Percentiles rank a stretch among this genome's conserved stretches.
These are phyloP conservation scores for Tetrax tetrax DNA, from an alignment of 2,113 vertebrate genomes.

Conservation along the genomic window DNA sequence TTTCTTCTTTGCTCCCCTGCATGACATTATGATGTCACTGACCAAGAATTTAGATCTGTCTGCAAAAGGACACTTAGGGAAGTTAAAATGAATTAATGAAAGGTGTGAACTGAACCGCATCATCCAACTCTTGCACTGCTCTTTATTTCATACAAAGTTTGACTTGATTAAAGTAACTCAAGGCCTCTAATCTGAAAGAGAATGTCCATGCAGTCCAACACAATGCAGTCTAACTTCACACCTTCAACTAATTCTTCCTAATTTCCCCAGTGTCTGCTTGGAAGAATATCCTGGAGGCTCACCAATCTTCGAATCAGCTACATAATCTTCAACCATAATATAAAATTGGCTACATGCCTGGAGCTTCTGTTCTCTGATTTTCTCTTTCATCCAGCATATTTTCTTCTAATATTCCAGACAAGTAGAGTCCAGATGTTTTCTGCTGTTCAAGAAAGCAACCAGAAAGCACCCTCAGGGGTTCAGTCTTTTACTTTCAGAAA, in stretches of 20 bases:
- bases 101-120: neutral
- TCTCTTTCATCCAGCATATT: slow-evolving; percentile 1
- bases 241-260: slow-evolving; percentile 10
- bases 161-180: neutral
- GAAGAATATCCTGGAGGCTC: slow-evolving; percentile 13
- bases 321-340: neutral
- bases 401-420: neutral
- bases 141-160: neutral
- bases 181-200: neutral
- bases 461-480: neutral
- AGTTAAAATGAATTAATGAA: neutral
- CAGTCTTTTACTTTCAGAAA: neutral
- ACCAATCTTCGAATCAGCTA: neutral
- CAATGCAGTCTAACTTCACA: neutral
- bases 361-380: slow-evolving; percentile 34
- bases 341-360: slow-evolving; percentile 5
- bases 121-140: neutral
- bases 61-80: neutral
- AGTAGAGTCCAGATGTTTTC: slow-evolving; percentile 31
- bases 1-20: neutral
- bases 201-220: neutral
- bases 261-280: slow-evolving; percentile 22
- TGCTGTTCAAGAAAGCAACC: neutral
- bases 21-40: neutral
- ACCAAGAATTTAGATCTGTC: neutral